phyloP scores from a whole-genome alignment of 2,888 invertebrate genomes.

The Macropis europaea region DNA sequence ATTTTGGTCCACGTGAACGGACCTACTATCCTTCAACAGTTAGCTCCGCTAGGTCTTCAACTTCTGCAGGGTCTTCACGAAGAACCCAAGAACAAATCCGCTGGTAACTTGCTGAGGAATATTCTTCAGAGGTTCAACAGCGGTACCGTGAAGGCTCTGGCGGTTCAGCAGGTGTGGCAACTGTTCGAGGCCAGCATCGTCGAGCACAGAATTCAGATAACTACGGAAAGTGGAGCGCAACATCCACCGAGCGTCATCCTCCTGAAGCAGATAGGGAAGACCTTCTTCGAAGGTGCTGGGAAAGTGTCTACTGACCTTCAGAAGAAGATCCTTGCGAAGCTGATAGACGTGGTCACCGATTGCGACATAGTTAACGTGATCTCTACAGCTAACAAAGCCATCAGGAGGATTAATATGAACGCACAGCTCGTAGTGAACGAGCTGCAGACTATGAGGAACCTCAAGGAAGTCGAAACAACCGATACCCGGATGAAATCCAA shows the following conservation, averaged over 20 bases:
- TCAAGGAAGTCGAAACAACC: not conserved
- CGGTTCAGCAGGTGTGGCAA: conserved; percentile 81
- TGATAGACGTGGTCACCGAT: conserved; percentile 74
- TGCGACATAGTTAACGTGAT: conserved; percentile 70
- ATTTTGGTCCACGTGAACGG: conserved; percentile 81
- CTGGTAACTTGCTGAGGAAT: conserved; percentile 81
- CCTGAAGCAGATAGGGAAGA: conserved; percentile 82
- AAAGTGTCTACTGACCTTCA: conserved; percentile 58
- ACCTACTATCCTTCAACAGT: conserved; percentile 78
- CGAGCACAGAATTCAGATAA: conserved; percentile 80
- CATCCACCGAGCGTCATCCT: conserved; percentile 80
- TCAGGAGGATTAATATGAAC: conserved; percentile 85
- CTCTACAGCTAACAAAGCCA: conserved; percentile 83
- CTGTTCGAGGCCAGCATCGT: conserved; percentile 82
- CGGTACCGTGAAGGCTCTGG: conserved; percentile 79
- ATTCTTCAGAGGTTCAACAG: conserved; percentile 83
- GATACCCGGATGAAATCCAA: conserved; percentile 1
- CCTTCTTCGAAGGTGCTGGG: conserved; percentile 79
- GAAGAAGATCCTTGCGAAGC: conserved; percentile 66
- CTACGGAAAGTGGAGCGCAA: conserved; percentile 77
- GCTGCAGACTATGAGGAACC: conserved; percentile 82
- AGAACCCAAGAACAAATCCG: conserved; percentile 66
- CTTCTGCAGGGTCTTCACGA: conserved; percentile 72
- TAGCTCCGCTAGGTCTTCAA: conserved; percentile 72
- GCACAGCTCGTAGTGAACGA: conserved; percentile 83